These are phyloP conservation scores for Peromyscus polionotus DNA, from an alignment of 2,113 vertebrate genomes.

Conservation along the genomic window DNA sequence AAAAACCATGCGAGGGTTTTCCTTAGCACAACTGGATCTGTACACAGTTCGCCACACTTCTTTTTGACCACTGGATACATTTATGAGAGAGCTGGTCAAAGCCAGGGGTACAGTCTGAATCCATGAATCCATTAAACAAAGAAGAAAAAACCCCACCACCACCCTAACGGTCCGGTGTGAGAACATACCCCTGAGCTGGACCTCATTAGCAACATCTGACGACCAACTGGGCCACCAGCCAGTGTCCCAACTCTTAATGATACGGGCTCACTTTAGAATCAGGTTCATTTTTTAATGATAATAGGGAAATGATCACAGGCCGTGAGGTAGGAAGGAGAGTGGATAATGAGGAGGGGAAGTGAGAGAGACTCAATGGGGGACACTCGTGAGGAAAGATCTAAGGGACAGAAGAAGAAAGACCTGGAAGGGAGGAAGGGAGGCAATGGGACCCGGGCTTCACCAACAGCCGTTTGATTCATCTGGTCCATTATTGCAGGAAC, in stretches of 20 bases:
- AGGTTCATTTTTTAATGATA: slow-evolving; percentile 81
- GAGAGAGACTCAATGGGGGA: slow-evolving; percentile 80
- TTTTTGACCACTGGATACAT: slow-evolving; percentile 74
- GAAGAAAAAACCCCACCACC: slow-evolving; percentile 38
- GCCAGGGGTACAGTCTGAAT: slow-evolving; percentile 69
- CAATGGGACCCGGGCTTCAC: slow-evolving; percentile 64
- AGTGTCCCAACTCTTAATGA: slow-evolving; percentile 80
- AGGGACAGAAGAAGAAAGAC: slow-evolving; percentile 79
- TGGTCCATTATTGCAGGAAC: slow-evolving; percentile 76
- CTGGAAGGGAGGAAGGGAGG: slow-evolving; percentile 67
- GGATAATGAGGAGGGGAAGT: slow-evolving; percentile 84
- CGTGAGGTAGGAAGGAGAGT: slow-evolving; percentile 80
- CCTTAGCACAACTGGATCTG: neutral
- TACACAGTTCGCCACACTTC: slow-evolving; percentile 37
- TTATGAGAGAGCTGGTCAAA: slow-evolving; percentile 73
- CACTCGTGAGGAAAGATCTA: slow-evolving; percentile 80
- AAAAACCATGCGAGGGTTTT: slow-evolving; percentile 60
- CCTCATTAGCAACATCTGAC: slow-evolving; percentile 84
- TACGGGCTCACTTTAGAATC: slow-evolving; percentile 81
- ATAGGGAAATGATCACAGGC: slow-evolving; percentile 84
- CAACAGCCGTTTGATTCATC: slow-evolving; percentile 76
- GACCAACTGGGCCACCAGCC: slow-evolving; percentile 79
- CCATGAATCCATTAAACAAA: slow-evolving; percentile 79
- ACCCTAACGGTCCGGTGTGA: slow-evolving; percentile 72
- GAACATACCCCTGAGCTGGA: slow-evolving; percentile 80